Percentiles rank a stretch among this genome's conserved stretches.
Conservation (phyloP, 2,113 vertebrate genomes). For the Rhinolophus ferrumequinum region DNA sequence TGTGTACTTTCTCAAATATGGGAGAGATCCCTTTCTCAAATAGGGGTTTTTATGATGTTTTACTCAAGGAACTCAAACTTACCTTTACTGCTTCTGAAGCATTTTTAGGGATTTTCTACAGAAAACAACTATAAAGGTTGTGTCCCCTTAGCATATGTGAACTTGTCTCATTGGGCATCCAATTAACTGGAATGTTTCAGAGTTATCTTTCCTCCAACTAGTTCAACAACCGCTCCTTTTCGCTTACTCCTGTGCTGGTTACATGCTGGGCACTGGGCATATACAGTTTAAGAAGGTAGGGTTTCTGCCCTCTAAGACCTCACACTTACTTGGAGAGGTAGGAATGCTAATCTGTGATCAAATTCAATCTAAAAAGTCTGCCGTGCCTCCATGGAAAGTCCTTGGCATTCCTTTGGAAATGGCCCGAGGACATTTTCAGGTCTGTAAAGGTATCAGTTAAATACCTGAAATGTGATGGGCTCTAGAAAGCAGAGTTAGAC, state of each 20-base stretch:
- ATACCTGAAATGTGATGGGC: neutral
- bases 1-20: neutral
- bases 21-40: neutral
- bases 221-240: neutral
- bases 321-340: neutral
- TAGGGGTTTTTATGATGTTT: neutral
- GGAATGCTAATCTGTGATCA: neutral
- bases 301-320: neutral
- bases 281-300: neutral
- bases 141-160: neutral
- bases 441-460: neutral
- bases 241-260: neutral
- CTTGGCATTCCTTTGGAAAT: neutral
- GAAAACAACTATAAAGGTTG: neutral
- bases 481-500: neutral
- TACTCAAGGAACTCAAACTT: neutral
- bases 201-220: neutral
- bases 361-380: neutral
- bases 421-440: neutral
- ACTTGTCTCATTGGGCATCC: neutral
- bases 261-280: neutral
- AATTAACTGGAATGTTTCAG: neutral
- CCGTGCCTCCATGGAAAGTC: neutral
- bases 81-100: neutral
- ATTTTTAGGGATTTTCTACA: conserved; percentile 18